Percentiles rank a stretch among this genome's conserved stretches.
Evolutionary conservation across 2,797 vertebrate species (phyloP).

Genomic region (Gymnothorax reevesii): DNA sequence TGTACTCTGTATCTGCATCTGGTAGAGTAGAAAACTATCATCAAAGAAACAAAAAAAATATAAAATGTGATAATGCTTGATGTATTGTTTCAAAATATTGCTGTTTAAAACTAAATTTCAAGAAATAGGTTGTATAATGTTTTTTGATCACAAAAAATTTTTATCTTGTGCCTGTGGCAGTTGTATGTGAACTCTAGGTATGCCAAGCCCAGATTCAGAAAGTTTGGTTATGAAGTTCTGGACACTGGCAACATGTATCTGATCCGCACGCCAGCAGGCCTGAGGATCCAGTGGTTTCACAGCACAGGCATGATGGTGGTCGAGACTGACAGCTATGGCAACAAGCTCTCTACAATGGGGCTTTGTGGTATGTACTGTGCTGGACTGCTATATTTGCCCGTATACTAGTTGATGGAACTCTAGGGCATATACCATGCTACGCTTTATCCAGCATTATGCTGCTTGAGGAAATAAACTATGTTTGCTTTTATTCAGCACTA

Average conservation of each 20-base stretch:
- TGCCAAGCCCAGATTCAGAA: conserved; percentile 86
- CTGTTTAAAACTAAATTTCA: background rate
- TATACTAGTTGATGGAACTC: background rate
- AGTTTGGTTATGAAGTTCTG: conserved; percentile 87
- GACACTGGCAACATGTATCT: conserved; percentile 95
- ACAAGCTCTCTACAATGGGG: conserved; percentile 75
- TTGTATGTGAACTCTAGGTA: conserved; percentile 84
- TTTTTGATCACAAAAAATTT: background rate
- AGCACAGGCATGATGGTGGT: conserved; percentile 92
- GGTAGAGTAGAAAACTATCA: too few relatives aligned
- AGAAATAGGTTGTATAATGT: background rate
- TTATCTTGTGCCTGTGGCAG: conserved; percentile 60
- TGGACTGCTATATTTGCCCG: background rate
- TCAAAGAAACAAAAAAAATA: too few relatives aligned
- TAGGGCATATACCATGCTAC: background rate
- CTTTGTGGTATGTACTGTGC: conserved; percentile 81
- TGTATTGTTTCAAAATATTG: background rate
- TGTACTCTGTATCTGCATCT: too few relatives aligned
- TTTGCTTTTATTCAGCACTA: background rate
- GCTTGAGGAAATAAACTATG: background rate
- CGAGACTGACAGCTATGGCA: conserved; percentile 75
- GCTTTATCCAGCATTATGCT: background rate
- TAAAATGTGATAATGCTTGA: background rate
- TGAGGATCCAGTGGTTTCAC: conserved; percentile 94
- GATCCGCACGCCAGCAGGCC: conserved; percentile 82